Evolutionary conservation across 2,888 invertebrate species (phyloP), one percentile per base, ranked within the genome.

Genomic region (Cosmopolites sordidus): DNA sequence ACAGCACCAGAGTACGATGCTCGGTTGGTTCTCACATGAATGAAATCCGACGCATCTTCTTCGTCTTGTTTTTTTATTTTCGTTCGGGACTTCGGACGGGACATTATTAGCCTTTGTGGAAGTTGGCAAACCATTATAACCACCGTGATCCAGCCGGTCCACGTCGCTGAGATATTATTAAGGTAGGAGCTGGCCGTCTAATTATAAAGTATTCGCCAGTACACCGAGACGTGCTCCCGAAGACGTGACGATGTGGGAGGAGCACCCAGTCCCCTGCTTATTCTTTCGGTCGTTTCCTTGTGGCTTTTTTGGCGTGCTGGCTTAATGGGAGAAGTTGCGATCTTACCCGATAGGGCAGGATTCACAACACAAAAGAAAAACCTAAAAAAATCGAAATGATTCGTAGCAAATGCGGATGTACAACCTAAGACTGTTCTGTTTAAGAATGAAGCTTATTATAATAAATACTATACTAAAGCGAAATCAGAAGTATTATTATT

Each of bases 221-320:
- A 45, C 46, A 47, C 61, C 66, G 65, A 67, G 67, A 69, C 69
- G 70, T 70, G 69, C 68, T 68, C 64, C 69, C 66, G 68, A 63
- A 67, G 68, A 70, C 70, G 70, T 69, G 70, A 69, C 69, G 64
- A 62, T 63, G 65, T 61, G 60, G 64, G 64, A 63, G 66, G 64
- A 62, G 63, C 61, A 53, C 59, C 58, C 54, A 33, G 53, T 56
- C 60, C 56, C 48, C 49, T 52, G 60, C 29, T 43, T 43, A n/a
- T 22, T 43, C 42, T 42, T 42, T 16, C 12, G n/a, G 42, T 43
- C 29, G 41, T 41, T 41, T 17, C 41, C 16, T 17, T 14, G n/a
- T 14, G 8, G 11, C 12, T 33, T 33, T 12, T 33, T 33, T 22
- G 22, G 22, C 33, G 15, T 17, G 16, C 16, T 11, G 41, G 11